These are phyloP conservation scores for Chalcosyrphus nemorum DNA, from an alignment of 2,888 invertebrate species.

Conservation along the genomic window DNA sequence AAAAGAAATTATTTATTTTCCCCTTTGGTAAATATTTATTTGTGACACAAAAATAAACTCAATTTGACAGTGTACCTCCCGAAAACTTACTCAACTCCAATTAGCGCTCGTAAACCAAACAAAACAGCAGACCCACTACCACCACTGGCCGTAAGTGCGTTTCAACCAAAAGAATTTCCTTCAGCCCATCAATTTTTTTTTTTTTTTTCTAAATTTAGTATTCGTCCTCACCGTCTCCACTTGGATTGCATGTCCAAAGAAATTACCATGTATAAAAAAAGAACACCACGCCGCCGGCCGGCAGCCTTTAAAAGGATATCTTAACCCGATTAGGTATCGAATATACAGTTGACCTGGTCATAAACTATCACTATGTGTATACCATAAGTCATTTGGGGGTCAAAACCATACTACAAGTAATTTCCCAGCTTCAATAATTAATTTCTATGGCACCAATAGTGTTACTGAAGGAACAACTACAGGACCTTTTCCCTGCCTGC, in stretches of 20 bases:
- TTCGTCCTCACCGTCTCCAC: slow-evolving; percentile 10
- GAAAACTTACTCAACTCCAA: slow-evolving; percentile 34
- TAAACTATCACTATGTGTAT: slow-evolving; percentile 20
- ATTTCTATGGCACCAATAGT: slow-evolving; percentile 40
- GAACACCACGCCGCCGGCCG: neutral
- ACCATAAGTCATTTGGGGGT: slow-evolving; percentile 43
- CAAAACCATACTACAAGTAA: slow-evolving; percentile 32
- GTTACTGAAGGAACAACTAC: neutral
- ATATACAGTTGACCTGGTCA: slow-evolving; percentile 32
- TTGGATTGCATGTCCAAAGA: slow-evolving; percentile 52
- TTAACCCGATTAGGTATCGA: slow-evolving; percentile 49
- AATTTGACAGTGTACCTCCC: slow-evolving; percentile 2
- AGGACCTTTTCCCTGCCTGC: neutral
- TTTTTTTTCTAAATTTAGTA: slow-evolving; percentile 51
- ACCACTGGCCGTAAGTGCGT: neutral
- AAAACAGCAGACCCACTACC: too few relatives aligned
- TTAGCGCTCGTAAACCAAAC: slow-evolving; percentile 21
- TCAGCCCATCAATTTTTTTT: slow-evolving; percentile 11
- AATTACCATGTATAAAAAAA: slow-evolving; percentile 43
- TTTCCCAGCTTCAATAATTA: slow-evolving; percentile 50
- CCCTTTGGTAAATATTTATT: neutral
- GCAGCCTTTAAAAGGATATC: slow-evolving; percentile 40
- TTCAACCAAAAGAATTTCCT: slow-evolving; percentile 11
- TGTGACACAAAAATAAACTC: neutral
- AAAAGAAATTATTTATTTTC: neutral